phyloP scores from a whole-genome alignment of 2,113 vertebrate genomes.

The Megaceryle maxima region DNA sequence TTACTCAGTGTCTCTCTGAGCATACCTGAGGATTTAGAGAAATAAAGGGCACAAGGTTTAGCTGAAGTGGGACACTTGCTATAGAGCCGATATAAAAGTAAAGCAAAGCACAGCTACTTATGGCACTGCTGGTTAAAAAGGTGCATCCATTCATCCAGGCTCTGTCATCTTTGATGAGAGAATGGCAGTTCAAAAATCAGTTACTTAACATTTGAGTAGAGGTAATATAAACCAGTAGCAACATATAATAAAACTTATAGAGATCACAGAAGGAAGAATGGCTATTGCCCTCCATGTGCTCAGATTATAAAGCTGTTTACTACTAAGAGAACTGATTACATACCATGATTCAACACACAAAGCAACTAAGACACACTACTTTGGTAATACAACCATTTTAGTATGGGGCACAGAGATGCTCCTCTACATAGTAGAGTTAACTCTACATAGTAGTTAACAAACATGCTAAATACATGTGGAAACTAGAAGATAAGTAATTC shows the following conservation, averaged over 20 bases:
- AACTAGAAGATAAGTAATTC: not conserved
- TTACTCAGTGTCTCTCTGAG: conserved; percentile 67
- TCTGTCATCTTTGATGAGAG: not conserved
- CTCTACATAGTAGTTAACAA: too few species aligned
- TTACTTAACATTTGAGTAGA: not conserved
- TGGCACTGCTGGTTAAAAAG: not conserved
- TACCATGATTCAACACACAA: not conserved
- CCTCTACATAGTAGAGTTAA: not conserved
- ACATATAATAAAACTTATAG: not conserved
- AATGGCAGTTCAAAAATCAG: not conserved
- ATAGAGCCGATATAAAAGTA: not conserved
- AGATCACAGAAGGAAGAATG: not conserved
- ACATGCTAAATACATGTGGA: not conserved
- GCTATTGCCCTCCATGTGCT: not conserved
- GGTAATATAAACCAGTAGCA: not conserved
- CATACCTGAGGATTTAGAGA: conserved; percentile 47
- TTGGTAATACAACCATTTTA: not conserved
- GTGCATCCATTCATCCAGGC: not conserved
- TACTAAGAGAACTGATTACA: not conserved
- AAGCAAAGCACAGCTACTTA: not conserved
- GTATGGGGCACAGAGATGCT: not conserved
- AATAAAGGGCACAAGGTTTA: not conserved
- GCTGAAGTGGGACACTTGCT: not conserved
- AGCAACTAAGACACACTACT: not conserved
- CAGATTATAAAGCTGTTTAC: not conserved